Base-by-base conservation (phyloP, 2,888 invertebrate genomes). In the Aphodius granarius region DNA sequence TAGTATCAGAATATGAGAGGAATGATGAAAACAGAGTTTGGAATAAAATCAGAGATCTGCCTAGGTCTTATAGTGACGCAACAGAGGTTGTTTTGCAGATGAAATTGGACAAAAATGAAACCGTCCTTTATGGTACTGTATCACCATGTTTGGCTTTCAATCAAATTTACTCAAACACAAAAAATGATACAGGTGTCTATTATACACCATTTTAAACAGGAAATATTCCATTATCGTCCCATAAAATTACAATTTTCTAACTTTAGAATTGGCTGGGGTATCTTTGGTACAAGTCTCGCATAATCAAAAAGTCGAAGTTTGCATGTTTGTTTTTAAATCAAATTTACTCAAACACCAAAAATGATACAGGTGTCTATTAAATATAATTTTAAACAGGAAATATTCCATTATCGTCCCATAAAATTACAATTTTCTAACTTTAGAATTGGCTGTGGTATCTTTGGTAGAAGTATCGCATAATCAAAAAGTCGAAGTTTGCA, bases 81-180 rank as follows among this genome's bases (percentile, higher is more conserved):
- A 92, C 91, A 18, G 95, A 95, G 84, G 91, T 92, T 70, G 89
- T 96, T 85, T 88, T 96, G 66, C 96, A 96, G 84, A 86, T 98
- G 73, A 95, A 95, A 83, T 87, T 97, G 65, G 95, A 96, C 78
- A 93, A 92, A 81, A 91, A 95, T 73, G 96, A 97, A 84, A 91
- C 91, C 62, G 93, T 93, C 88, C 88, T 98, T 3, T 88, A 96
- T 71, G 97, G 95, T 87, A 89, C n/a, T n/a, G 13, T 9, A 9
- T 43, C 13, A 9, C 0, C n/a, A n/a, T n/a, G n/a, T n/a, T n/a
- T n/a, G n/a, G n/a, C n/a, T n/a, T n/a, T n/a, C n/a, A n/a, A n/a
- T n/a, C n/a, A n/a, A n/a, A n/a, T n/a, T n/a, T n/a, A n/a, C n/a
- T n/a, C n/a, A n/a, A n/a, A 43, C 6, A 43, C 43, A 9, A 43